These are phyloP conservation scores for Ctenochaetus hawaiiensis DNA, from an alignment of 2,797 vertebrate genomes.

Conservation along the genomic window DNA sequence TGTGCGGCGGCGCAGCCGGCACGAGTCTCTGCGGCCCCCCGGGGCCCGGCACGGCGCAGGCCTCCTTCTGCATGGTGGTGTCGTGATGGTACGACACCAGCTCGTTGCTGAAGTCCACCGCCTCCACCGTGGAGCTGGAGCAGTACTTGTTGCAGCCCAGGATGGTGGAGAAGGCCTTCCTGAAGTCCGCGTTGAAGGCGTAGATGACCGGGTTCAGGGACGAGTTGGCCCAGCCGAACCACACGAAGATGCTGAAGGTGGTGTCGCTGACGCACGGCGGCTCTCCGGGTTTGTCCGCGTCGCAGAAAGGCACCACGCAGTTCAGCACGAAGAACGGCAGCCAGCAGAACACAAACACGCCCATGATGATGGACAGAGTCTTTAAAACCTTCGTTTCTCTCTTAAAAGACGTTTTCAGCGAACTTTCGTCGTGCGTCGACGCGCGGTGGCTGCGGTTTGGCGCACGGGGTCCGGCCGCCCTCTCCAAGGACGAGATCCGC, in stretches of 20 bases:
- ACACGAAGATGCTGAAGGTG: constrained; percentile 85
- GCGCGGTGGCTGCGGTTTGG: constrained; percentile 63
- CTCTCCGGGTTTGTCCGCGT: constrained; percentile 40
- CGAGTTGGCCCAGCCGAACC: constrained; percentile 90
- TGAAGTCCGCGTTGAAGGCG: constrained; percentile 87
- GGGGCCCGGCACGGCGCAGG: constrained; percentile 29
- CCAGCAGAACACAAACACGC: constrained; percentile 88
- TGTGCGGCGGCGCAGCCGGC: constrained; percentile 2
- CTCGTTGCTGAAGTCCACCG: constrained; percentile 87
- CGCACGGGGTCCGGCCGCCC: constrained; percentile 69
- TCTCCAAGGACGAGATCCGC: constrained; percentile 84
- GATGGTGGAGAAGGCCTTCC: constrained; percentile 84
- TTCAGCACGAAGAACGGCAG: constrained; percentile 89
- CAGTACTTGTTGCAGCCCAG: constrained; percentile 83
- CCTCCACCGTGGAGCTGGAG: constrained; percentile 75
- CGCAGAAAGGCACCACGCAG: constrained; percentile 87
- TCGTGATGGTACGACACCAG: constrained; percentile 86
- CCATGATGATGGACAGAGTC: constrained; percentile 87
- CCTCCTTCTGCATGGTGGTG: constrained; percentile 82
- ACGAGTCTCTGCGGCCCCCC: constrained; percentile 58
- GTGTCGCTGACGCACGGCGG: constrained; percentile 84
- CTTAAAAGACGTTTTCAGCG: constrained; percentile 83
- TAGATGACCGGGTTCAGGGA: constrained; percentile 88
- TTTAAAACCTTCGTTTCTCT: constrained; percentile 89
- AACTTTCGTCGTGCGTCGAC: constrained; percentile 78